Percentiles rank a stretch among this genome's conserved stretches.
Conservation (phyloP, 2,797 vertebrate genomes). For the Sebastes nivosus region DNA sequence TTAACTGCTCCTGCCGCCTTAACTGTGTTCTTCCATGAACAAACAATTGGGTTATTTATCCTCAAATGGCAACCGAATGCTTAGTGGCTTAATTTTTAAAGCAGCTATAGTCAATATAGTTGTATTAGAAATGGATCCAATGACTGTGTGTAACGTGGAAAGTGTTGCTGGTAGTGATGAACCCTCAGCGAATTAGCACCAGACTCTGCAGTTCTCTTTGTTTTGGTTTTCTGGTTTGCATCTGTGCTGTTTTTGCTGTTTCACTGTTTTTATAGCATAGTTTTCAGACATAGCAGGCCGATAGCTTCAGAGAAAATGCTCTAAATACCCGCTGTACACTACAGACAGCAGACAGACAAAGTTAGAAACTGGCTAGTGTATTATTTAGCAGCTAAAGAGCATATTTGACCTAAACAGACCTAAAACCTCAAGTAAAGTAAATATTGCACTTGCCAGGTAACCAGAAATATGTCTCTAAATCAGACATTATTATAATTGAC, state of each 20-base stretch:
- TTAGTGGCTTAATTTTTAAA: background rate
- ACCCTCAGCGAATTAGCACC: background rate
- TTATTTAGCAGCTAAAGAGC: background rate
- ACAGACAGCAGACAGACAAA: background rate
- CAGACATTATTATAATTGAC: too few species aligned
- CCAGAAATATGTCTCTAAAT: too few species aligned
- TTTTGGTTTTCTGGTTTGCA: too few species aligned
- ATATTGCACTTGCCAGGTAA: background rate
- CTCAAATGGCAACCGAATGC: background rate
- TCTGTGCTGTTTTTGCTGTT: background rate
- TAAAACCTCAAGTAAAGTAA: background rate
- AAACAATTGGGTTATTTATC: slow-evolving; percentile 5
- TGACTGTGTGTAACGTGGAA: background rate
- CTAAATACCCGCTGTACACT: too few species aligned
- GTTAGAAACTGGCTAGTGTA: background rate
- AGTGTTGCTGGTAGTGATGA: too few species aligned
- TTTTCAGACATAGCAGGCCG: fast-evolving
- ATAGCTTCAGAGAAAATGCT: too few species aligned
- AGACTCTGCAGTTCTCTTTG: background rate
- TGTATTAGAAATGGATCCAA: background rate
- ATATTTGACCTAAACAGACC: background rate
- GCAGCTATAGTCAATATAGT: background rate
- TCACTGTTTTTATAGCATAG: background rate
- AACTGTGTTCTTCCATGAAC: slow-evolving; percentile 5
- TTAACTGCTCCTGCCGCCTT: slow-evolving; percentile 7